Evolutionary conservation across 2,797 vertebrate genomes (phyloP).

Genomic region (Crypturellus tataupa): DNA sequence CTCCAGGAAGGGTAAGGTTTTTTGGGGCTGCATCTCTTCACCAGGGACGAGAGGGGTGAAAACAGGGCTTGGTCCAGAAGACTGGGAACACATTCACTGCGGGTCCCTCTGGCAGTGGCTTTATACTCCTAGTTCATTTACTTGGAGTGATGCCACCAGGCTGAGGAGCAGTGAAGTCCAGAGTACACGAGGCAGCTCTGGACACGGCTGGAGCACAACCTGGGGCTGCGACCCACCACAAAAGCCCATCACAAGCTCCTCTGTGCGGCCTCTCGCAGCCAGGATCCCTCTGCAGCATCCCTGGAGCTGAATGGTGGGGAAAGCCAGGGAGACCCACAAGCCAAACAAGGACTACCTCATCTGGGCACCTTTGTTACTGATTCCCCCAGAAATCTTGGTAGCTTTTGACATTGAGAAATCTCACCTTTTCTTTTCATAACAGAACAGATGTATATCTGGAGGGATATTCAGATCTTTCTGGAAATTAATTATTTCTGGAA

Average conservation of each 20-base stretch:
- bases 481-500: too few relatives aligned
- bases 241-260: background rate
- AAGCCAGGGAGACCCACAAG: background rate
- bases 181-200: background rate
- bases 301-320: background rate
- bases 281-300: background rate
- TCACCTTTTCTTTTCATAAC: background rate
- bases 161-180: background rate
- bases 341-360: rapidly evolving
- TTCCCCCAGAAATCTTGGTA: background rate
- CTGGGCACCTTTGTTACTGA: rapidly evolving
- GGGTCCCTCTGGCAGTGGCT: background rate
- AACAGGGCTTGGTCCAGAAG: background rate
- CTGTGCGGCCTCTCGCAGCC: background rate
- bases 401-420: background rate
- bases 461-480: background rate
- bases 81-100: background rate
- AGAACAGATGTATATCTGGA: background rate
- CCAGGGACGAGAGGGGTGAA: background rate
- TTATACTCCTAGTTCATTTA: background rate
- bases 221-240: background rate
- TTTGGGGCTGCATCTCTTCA: background rate
- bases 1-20: background rate
- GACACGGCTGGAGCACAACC: background rate
- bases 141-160: background rate